Evolutionary conservation across 1,140 invertebrate genomes (phyloP).

Genomic region (Coptotermes formosanus): DNA sequence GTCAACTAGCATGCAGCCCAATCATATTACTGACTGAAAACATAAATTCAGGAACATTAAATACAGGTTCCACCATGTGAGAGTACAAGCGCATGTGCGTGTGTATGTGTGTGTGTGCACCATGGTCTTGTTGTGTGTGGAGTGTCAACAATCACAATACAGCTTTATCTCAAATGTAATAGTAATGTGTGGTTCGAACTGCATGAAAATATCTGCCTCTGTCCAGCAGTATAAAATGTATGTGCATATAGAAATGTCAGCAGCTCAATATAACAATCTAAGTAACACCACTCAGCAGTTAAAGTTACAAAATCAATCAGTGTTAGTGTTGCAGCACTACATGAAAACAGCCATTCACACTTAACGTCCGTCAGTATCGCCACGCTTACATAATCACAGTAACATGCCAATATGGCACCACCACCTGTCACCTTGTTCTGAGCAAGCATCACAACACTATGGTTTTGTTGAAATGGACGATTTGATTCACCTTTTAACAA

Average conservation of each 20-base stretch:
- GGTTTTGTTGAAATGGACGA: conserved; percentile 14
- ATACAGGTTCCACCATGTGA: too few relatives aligned
- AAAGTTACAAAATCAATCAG: not conserved
- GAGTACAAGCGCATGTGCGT: too few relatives aligned
- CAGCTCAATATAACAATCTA: not conserved
- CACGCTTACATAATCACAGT: conserved; percentile 1
- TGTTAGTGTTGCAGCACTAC: not conserved
- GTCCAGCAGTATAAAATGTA: conserved; percentile 1
- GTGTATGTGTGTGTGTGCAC: not conserved
- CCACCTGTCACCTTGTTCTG: not conserved
- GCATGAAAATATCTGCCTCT: not conserved
- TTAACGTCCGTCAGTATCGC: not conserved
- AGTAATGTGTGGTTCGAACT: not conserved
- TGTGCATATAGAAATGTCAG: not conserved
- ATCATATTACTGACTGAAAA: too few relatives aligned
- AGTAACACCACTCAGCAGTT: not conserved
- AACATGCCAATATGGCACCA: conserved; percentile 18
- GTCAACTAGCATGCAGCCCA: too few relatives aligned
- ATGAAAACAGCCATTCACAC: conserved; percentile 6
- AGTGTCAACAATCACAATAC: not conserved
- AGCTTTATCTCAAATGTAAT: not conserved
- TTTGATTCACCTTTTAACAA: conserved; percentile 8
- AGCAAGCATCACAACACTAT: not conserved
- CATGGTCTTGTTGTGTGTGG: not conserved
- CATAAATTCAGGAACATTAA: too few relatives aligned